phyloP scores from a whole-genome alignment of 2,888 invertebrate species.

The Cremastobaeus sp. region DNA sequence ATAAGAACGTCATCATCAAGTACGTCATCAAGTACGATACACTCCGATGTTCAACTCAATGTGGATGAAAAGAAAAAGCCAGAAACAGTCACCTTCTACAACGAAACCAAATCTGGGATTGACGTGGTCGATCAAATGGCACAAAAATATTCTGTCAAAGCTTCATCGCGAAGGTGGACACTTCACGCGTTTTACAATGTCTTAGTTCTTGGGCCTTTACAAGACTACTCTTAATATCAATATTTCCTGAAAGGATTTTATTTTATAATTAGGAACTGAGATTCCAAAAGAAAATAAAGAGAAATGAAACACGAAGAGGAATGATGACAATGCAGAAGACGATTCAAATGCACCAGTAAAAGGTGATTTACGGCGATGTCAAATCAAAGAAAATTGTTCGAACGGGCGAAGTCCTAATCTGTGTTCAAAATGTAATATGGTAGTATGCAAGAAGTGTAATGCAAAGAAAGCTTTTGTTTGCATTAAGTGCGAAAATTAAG shows the following conservation, averaged over 20 bases:
- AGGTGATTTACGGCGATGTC: constrained; percentile 9
- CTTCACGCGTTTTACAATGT: constrained; percentile 27
- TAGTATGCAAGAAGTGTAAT: constrained; percentile 26
- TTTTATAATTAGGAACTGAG: constrained; percentile 13
- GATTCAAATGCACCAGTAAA: no score
- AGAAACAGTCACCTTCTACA: constrained; percentile 23
- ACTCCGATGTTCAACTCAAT: not conserved
- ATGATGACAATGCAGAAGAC: no score
- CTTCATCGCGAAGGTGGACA: constrained; percentile 14
- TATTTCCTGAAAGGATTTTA: constrained; percentile 7
- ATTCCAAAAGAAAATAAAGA: no score
- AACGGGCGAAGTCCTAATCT: constrained; percentile 21
- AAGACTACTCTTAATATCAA: not conserved
- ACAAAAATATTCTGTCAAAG: constrained; percentile 18
- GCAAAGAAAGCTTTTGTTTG: constrained; percentile 21
- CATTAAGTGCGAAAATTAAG: constrained; percentile 10
- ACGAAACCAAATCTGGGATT: constrained; percentile 30
- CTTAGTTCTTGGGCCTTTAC: constrained; percentile 22
- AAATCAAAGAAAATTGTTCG: constrained; percentile 8
- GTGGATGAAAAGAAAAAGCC: constrained; percentile 26
- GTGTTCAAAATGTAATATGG: constrained; percentile 2
- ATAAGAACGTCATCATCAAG: constrained; percentile 10
- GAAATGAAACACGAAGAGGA: no score
- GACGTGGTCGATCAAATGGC: constrained; percentile 35
- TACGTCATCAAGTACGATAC: no score